phyloP scores from a whole-genome alignment of 2,888 invertebrate species.

The Eupithecia abbreviata region DNA sequence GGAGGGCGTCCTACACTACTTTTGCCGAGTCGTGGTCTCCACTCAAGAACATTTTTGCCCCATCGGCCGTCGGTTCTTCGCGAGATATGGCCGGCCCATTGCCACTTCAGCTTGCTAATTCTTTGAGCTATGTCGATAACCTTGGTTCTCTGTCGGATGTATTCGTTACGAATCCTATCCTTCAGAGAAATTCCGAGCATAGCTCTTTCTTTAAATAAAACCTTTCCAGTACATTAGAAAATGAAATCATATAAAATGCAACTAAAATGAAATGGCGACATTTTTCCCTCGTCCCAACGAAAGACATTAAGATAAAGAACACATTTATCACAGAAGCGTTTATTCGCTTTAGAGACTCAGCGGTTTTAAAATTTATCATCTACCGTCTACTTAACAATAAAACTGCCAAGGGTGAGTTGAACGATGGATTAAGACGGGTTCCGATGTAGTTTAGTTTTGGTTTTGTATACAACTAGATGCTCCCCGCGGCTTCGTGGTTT shows the following conservation, averaged over 20 bases:
- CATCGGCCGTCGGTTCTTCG: too few species aligned
- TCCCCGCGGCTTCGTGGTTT: too few species aligned
- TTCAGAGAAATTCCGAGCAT: too few species aligned
- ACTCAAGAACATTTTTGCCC: too few species aligned
- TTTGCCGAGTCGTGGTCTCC: too few species aligned
- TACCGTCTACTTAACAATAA: not conserved
- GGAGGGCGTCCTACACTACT: too few species aligned
- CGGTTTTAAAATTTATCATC: conserved; percentile 15
- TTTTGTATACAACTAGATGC: not conserved
- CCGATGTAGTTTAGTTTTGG: not conserved
- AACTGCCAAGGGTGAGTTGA: not conserved
- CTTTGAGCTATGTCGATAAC: too few species aligned
- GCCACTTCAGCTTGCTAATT: too few species aligned
- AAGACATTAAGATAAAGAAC: conserved; percentile 16
- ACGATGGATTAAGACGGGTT: not conserved
- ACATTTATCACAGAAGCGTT: conserved; percentile 8
- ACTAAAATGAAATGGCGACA: not conserved
- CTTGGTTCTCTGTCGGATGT: too few species aligned
- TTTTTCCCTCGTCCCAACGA: not conserved
- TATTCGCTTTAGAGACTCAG: conserved; percentile 4
- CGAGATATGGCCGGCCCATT: too few species aligned
- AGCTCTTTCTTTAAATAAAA: too few species aligned
- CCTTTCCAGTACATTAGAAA: not conserved
- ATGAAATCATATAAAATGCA: not conserved
- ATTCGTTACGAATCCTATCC: too few species aligned